Conservation (phyloP, 2,888 invertebrate genomes). For the Osmoderma eremita region DNA sequence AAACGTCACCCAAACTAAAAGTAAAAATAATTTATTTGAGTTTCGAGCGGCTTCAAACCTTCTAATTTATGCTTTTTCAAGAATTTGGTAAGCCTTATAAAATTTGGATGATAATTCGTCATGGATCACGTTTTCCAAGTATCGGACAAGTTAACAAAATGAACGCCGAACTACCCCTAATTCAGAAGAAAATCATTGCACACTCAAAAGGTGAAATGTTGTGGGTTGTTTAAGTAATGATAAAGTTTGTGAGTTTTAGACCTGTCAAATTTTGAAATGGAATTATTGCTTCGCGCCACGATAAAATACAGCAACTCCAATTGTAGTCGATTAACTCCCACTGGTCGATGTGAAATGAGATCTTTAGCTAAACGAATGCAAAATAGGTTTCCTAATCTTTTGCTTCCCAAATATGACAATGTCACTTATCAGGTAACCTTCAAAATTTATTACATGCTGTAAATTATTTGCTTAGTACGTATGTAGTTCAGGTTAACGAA, state of each 20-base stretch:
- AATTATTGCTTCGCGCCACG: background rate
- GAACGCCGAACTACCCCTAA: slow-evolving; percentile 12
- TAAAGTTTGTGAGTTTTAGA: background rate
- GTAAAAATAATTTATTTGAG: background rate
- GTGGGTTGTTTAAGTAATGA: background rate
- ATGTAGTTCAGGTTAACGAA: slow-evolving; percentile 21
- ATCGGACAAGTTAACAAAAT: slow-evolving; percentile 11
- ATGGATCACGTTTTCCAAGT: slow-evolving; percentile 22
- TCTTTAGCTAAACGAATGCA: slow-evolving; percentile 16
- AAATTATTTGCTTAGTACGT: background rate
- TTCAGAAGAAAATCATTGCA: slow-evolving; percentile 6
- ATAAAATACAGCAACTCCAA: background rate
- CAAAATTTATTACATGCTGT: too few relatives aligned
- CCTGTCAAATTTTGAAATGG: slow-evolving; percentile 1
- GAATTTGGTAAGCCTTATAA: slow-evolving; percentile 20
- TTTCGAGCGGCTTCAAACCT: background rate
- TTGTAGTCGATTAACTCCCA: slow-evolving; percentile 3
- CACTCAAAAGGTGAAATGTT: slow-evolving; percentile 5
- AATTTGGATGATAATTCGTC: slow-evolving; percentile 30
- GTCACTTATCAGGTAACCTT: slow-evolving; percentile 12
- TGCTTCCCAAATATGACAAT: slow-evolving; percentile 1
- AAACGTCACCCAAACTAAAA: slow-evolving; percentile 7
- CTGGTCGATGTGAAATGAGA: slow-evolving; percentile 13
- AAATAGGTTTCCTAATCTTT: slow-evolving; percentile 18
- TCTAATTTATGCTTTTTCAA: background rate